These are phyloP conservation scores for Nestor notabilis DNA, from an alignment of 2,113 vertebrate species.

Conservation along the genomic window DNA sequence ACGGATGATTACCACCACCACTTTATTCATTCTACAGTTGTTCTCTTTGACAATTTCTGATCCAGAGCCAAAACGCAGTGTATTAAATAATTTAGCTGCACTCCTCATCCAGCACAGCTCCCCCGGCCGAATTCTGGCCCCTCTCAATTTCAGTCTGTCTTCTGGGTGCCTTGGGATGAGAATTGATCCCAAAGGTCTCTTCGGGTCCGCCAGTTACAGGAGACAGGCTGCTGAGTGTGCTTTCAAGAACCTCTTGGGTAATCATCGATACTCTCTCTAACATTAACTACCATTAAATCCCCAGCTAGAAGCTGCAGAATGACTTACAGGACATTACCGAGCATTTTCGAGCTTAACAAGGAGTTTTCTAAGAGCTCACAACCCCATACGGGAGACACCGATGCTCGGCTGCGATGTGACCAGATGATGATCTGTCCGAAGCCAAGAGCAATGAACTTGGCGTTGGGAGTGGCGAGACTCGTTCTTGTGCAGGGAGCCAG, in stretches of 20 bases:
- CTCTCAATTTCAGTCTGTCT: background rate
- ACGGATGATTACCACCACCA: background rate
- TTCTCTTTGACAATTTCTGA: background rate
- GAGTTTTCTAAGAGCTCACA: background rate
- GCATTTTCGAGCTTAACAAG: background rate
- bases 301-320: background rate
- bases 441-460: background rate
- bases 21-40: background rate
- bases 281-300: background rate
- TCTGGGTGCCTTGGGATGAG: background rate
- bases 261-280: background rate
- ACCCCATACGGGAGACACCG: accelerated
- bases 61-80: background rate
- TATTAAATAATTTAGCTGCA: background rate
- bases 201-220: background rate
- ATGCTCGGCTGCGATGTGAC: background rate
- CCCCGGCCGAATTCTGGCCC: background rate
- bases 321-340: background rate
- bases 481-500: background rate
- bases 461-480: background rate
- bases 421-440: background rate
- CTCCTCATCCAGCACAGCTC: background rate
- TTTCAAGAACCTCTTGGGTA: background rate
- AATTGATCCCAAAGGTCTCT: background rate
- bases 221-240: background rate